Conservation (phyloP, 2,113 vertebrate genomes). For the Axis porcinus region DNA sequence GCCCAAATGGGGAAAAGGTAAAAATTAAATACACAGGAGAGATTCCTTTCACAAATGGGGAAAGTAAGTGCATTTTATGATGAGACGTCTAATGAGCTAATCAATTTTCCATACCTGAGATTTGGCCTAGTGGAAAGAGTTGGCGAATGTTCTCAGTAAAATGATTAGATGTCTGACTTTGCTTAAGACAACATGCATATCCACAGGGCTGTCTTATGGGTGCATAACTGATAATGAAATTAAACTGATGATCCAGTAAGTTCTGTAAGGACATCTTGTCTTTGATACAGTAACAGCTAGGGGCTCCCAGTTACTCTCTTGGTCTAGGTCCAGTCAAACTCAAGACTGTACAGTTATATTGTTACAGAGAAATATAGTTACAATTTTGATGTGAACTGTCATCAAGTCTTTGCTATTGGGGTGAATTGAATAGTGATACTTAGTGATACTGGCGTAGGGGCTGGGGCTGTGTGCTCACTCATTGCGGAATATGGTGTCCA, state of each 20-base stretch:
- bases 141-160: background rate
- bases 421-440: background rate
- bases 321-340: background rate
- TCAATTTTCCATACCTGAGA: background rate
- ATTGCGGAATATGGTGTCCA: background rate
- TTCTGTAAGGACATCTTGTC: background rate
- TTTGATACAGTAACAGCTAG: background rate
- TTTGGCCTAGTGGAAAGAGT: background rate
- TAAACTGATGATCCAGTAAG: background rate
- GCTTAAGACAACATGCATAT: background rate
- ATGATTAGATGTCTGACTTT: background rate
- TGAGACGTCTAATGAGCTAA: background rate
- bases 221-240: background rate
- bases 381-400: background rate
- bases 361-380: background rate
- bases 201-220: background rate
- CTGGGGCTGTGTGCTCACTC: background rate
- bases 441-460: background rate
- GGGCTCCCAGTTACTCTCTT: background rate
- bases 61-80: background rate
- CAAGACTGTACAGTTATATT: background rate
- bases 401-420: background rate
- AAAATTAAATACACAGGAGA: background rate
- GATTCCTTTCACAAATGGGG: background rate
- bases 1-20: background rate